Evolutionary conservation across 1,140 invertebrate genomes (phyloP), one percentile per base, ranked within the genome.

Genomic region (Conus ventricosus): DNA sequence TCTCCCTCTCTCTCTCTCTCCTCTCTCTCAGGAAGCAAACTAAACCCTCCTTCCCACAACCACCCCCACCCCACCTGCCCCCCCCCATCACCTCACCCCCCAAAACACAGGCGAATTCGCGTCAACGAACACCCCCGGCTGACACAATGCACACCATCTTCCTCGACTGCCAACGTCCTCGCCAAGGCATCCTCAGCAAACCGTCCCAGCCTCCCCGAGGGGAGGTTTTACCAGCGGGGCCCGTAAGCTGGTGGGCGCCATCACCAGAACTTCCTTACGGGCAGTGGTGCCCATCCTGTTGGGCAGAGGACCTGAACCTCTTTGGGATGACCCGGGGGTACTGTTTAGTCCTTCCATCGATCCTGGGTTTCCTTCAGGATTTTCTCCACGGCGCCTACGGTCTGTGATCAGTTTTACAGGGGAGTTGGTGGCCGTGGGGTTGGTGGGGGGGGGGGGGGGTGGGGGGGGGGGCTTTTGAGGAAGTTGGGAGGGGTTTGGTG

Each of bases 141-240:
- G 6, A 95, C n/a, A 97, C 98, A n/a, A 99, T 99, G 97, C 99
- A 99, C 94, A 99, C 98, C 0, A 95, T 99, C 83, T 99, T 98
- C 97, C 96, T 99, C 95, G 99, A n/a, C 98, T 99, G 93, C 99
- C 94, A 99, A 99, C 93, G 96, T 98, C 84, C 96, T 99, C 60
- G 99, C 98, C 15, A 95, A 15, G 96, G 11, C 23, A 3, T 78
- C 53, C 5, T 23, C 25, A 60, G 20, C 13, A 53, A 53, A 17
- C 17, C 27, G 5, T 10, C 53, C 85, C 15, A 39, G 4, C 63
- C 55, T n/a, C 51, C 11, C 25, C 90, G 84, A 88, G 57, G 75
- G 85, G 55, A 51, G 25, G 15, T 20, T 92, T 4, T 94, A 94
- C 75, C 93, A 97, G 96, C 98, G 99, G 99, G 96, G 95, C 98